A percentile compares a stretch with the other conserved stretches of the same genome.
Evolutionary conservation across 2,113 vertebrate species (phyloP).

Genomic region (Acrocephalus arundinaceus): DNA sequence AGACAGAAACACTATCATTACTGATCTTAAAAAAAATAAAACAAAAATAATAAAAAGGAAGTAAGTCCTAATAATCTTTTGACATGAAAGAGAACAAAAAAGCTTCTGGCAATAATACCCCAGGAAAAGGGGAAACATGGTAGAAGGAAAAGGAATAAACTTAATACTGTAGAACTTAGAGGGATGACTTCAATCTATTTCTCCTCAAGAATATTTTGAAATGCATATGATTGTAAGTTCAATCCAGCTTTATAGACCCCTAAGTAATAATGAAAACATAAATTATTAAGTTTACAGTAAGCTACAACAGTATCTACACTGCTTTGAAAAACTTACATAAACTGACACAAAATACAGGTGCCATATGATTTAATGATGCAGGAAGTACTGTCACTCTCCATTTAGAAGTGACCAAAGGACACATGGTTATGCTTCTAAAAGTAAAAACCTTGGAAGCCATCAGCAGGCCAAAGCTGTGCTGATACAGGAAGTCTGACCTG

Average conservation of each 20-base stretch:
- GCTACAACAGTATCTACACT: neutral
- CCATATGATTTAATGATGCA: neutral
- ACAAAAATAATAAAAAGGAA: neutral
- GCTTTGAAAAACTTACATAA: neutral
- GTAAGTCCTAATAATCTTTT: neutral
- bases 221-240: neutral
- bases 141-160: neutral
- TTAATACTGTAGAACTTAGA: neutral
- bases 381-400: neutral
- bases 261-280: neutral
- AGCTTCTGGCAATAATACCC: neutral
- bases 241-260: neutral
- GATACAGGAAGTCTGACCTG: neutral
- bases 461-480: neutral
- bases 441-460: neutral
- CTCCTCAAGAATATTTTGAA: neutral
- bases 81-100: neutral
- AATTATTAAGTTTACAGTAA: neutral
- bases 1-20: neutral
- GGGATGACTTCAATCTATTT: neutral
- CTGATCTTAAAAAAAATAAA: neutral
- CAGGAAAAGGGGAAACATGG: neutral
- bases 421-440: neutral
- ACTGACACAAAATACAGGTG: fast-evolving
- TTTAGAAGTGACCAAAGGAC: neutral